Evolutionary conservation across 2,888 invertebrate species (phyloP).

Genomic region (Eucriotettix oculatus): DNA sequence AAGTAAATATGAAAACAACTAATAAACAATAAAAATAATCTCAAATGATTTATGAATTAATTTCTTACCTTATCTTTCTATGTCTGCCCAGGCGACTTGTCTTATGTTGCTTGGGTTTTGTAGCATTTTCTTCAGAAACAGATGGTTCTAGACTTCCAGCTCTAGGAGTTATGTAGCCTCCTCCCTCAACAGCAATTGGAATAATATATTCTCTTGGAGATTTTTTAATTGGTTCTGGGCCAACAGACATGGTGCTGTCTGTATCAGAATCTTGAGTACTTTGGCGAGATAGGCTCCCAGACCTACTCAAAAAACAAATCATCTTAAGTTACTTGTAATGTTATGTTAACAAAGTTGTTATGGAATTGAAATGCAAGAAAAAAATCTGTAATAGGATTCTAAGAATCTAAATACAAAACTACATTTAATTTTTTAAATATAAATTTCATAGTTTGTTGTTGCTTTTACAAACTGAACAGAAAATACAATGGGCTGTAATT

Average conservation of each 20-base stretch:
- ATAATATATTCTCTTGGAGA: conserved; percentile 82
- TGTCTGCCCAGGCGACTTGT: conserved; percentile 30
- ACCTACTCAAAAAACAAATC: conserved; percentile 4
- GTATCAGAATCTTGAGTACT: conserved; percentile 51
- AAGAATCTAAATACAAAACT: too few species aligned
- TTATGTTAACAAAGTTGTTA: background rate
- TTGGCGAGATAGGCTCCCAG: conserved; percentile 34
- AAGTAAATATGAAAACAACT: background rate
- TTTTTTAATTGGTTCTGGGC: conserved; percentile 64
- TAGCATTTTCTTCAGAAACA: conserved; percentile 1
- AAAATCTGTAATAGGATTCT: too few species aligned
- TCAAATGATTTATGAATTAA: conserved; percentile 14
- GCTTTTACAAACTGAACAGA: too few species aligned
- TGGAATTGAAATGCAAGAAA: background rate
- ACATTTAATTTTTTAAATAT: too few species aligned
- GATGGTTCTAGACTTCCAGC: conserved; percentile 49
- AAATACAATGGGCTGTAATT: too few species aligned
- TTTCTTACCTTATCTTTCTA: conserved; percentile 47
- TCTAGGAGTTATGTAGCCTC: conserved; percentile 65
- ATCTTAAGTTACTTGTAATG: background rate
- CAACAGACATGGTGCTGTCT: conserved; percentile 22
- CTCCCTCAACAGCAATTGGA: conserved; percentile 84
- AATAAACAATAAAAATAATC: background rate
- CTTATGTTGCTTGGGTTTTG: background rate
- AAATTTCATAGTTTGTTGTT: too few species aligned